These are phyloP conservation scores for Malthinus flaveolus DNA, from an alignment of 2,888 invertebrate genomes.

Conservation along the genomic window DNA sequence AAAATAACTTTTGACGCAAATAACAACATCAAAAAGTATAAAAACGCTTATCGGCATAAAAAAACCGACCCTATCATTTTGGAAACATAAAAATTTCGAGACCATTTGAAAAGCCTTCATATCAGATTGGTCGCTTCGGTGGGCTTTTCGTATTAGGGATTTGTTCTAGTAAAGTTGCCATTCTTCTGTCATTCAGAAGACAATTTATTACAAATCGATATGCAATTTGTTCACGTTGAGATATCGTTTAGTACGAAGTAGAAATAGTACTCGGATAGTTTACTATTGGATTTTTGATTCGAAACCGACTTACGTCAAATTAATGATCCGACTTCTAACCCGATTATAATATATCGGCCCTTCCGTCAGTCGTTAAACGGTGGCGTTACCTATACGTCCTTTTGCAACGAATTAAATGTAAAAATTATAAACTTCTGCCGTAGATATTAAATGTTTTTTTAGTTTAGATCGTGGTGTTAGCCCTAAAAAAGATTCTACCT, in stretches of 20 bases:
- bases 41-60: slow-evolving; percentile 6
- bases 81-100: slow-evolving; percentile 1
- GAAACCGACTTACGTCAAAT: no score
- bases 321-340: no score
- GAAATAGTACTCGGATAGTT: background rate
- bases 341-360: no score
- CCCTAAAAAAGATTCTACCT: no score
- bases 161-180: slow-evolving; percentile 5
- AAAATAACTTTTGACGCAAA: slow-evolving; percentile 11
- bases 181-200: slow-evolving; percentile 7
- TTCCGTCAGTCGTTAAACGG: no score
- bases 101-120: slow-evolving; percentile 3
- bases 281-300: no score
- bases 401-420: no score
- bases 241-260: background rate
- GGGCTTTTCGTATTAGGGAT: slow-evolving; percentile 2
- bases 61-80: background rate
- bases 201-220: slow-evolving; percentile 7
- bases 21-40: slow-evolving; percentile 5
- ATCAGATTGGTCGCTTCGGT: slow-evolving; percentile 5
- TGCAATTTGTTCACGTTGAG: slow-evolving; percentile 6
- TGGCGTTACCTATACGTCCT: no score
- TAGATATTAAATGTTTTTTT: no score
- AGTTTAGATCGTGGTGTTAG: no score
- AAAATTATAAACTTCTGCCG: no score